These are phyloP conservation scores for Epinotia demarniana DNA, from an alignment of 2,888 invertebrate species.

Conservation along the genomic window DNA sequence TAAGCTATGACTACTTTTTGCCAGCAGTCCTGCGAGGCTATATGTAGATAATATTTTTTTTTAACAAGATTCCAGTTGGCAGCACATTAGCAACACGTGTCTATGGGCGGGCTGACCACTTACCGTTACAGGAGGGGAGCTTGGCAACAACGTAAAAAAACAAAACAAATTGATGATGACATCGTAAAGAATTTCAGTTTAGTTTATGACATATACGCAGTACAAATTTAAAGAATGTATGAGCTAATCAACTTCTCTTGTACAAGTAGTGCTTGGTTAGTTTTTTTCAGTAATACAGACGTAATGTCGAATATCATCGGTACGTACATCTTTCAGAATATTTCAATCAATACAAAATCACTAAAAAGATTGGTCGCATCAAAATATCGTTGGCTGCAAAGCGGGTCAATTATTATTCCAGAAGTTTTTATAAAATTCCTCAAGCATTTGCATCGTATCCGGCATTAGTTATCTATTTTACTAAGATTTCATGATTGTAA, in stretches of 20 bases:
- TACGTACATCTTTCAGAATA: too few species aligned
- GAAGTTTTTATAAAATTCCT: too few species aligned
- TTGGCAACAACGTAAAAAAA: conserved; percentile 38
- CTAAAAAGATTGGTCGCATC: too few species aligned
- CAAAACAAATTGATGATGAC: conserved; percentile 36
- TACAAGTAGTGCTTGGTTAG: not conserved
- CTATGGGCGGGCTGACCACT: conserved; percentile 44
- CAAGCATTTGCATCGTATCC: too few species aligned
- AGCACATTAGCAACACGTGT: conserved; percentile 44
- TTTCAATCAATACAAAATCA: too few species aligned
- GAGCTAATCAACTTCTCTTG: not conserved
- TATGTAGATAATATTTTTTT: conserved; percentile 31
- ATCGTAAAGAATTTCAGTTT: conserved; percentile 20
- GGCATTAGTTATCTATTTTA: too few species aligned
- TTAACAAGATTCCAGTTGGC: conserved; percentile 37
- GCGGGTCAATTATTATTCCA: too few species aligned
- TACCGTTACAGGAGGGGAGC: conserved; percentile 42
- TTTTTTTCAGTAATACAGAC: not conserved
- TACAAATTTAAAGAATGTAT: conserved; percentile 11
- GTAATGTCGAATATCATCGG: not conserved
- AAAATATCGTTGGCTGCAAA: too few species aligned
- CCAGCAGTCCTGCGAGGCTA: conserved; percentile 5
- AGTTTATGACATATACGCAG: not conserved
- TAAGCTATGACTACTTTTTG: conserved; percentile 24
- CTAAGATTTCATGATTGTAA: too few species aligned